Conservation (phyloP, 1,140 invertebrate genomes). For the Colletes latitarsis region DNA sequence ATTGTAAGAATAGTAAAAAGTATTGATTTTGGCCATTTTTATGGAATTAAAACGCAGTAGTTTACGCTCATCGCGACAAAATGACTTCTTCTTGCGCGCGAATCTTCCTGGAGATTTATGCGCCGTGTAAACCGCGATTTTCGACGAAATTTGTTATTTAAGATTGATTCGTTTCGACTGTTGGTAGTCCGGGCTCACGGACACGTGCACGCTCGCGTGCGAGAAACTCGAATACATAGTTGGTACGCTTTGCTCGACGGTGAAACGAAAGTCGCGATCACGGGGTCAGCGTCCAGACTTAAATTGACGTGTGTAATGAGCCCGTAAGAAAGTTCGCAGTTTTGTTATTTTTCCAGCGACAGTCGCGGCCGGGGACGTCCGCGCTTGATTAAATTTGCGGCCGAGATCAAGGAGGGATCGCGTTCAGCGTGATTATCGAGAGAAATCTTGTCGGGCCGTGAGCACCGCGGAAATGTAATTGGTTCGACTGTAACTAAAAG, state of each 20-base stretch:
- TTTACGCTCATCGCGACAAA: too few relatives aligned
- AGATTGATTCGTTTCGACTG: too few relatives aligned
- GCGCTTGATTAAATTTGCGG: constrained; percentile 35
- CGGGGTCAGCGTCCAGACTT: constrained; percentile 31
- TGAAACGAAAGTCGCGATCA: constrained; percentile 37
- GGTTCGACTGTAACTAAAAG: neutral
- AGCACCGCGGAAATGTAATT: constrained; percentile 13
- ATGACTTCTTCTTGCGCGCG: too few relatives aligned
- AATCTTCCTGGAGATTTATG: too few relatives aligned
- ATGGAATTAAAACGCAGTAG: too few relatives aligned
- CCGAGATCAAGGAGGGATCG: constrained; percentile 6
- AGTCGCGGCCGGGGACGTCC: neutral
- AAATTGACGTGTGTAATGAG: constrained; percentile 43
- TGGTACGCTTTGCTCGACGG: neutral
- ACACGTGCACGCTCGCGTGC: neutral
- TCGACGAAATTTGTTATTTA: too few relatives aligned
- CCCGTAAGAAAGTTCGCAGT: constrained; percentile 33
- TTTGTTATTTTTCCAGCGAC: constrained; percentile 38
- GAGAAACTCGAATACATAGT: constrained; percentile 16
- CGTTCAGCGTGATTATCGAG: constrained; percentile 26
- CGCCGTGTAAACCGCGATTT: too few relatives aligned
- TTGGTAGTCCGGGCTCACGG: neutral
- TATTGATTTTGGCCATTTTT: too few relatives aligned
- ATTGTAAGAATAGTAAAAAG: too few relatives aligned
- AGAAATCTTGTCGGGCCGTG: constrained; percentile 23